Evolutionary conservation across 2,888 invertebrate genomes (phyloP).

Genomic region (Megastigmus dorsalis): DNA sequence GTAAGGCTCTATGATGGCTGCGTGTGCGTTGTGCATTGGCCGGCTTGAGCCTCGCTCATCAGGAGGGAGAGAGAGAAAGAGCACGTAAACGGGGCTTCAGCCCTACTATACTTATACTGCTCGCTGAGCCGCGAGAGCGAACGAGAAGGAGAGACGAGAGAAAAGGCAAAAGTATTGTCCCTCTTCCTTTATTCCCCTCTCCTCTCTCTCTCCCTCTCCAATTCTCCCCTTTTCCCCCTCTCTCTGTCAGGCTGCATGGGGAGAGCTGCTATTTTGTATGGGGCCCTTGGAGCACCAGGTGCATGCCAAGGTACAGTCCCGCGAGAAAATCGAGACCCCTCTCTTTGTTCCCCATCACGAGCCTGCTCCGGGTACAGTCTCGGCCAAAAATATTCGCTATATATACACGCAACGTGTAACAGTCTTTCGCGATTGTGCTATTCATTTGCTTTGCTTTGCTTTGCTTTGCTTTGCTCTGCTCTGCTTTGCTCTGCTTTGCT

Average conservation of each 20-base stretch:
- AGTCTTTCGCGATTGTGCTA: too few species aligned
- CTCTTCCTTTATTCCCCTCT: slow-evolving; percentile 64
- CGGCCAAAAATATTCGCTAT: not conserved
- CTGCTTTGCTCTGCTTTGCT: not conserved
- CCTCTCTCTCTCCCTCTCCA: not conserved
- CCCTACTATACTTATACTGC: not conserved
- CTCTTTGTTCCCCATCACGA: slow-evolving; percentile 63
- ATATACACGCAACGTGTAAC: not conserved
- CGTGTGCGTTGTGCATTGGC: too few species aligned
- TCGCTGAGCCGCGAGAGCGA: not conserved
- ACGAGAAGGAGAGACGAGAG: slow-evolving; percentile 48
- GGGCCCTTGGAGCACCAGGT: slow-evolving; percentile 71
- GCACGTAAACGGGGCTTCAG: slow-evolving; percentile 19
- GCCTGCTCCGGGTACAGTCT: slow-evolving; percentile 44
- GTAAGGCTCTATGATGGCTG: too few species aligned
- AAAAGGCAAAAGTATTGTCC: slow-evolving; percentile 70
- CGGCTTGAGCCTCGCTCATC: not conserved
- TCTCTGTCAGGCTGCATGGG: slow-evolving; percentile 56
- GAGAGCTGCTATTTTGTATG: slow-evolving; percentile 71
- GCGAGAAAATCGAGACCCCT: slow-evolving; percentile 66
- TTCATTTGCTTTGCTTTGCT: too few species aligned
- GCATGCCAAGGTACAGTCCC: slow-evolving; percentile 71
- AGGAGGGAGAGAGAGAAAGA: not conserved
- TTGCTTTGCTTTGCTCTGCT: not conserved
- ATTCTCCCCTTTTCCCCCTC: not conserved